Base-by-base conservation (phyloP, 2,113 vertebrate genomes). In the Zosterops pallidus region DNA sequence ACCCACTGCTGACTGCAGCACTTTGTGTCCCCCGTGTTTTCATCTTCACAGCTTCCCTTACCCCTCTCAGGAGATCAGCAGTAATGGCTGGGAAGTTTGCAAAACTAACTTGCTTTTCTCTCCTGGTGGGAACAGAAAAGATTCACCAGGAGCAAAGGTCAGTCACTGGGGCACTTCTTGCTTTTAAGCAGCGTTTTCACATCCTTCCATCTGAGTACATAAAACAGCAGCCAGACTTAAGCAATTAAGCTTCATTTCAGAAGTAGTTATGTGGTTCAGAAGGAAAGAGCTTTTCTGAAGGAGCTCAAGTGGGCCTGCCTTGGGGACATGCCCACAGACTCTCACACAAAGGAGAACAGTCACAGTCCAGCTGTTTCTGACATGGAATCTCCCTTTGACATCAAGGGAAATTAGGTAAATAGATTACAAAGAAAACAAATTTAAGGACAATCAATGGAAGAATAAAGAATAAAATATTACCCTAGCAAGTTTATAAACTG, bases 171-270 rank as follows among this genome's bases (percentile, higher is more conserved):
- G 53, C 89, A 90, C 16, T 56, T 70, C 44, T 56, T 72, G 78
- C 76, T 86, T 92, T 95, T 64, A 82, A 91, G 69, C 56, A 81
- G 68, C 55, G 26, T 86, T 92, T 92, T 63, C 60, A 78, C 65
- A 82, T 86, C 39, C 44, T 70, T 86, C 68, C 47, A 60, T 28
- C 23, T 7, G 33, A 64, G 41, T 12, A 79, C 52, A 56, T 56
- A 64, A 94, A 91, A 60, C 74, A 80, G 57, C 75, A 69, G 81
- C 41, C 42, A 89, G 84, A 24, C 42, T 72, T 60, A 25, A 57
- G 67, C 75, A 95, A 91, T 90, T 91, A 82, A 90, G 44, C 49
- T 89, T 80, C 25, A 39, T 57, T 88, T 88, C 46, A 53, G 41
- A 80, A 68, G 37, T 1, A 84, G 65, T 33, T 41, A 28, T 4